A percentile compares a stretch with the other conserved stretches of the same genome.
Conservation (phyloP, 2,797 vertebrate genomes). For the Choloepus didactylus region DNA sequence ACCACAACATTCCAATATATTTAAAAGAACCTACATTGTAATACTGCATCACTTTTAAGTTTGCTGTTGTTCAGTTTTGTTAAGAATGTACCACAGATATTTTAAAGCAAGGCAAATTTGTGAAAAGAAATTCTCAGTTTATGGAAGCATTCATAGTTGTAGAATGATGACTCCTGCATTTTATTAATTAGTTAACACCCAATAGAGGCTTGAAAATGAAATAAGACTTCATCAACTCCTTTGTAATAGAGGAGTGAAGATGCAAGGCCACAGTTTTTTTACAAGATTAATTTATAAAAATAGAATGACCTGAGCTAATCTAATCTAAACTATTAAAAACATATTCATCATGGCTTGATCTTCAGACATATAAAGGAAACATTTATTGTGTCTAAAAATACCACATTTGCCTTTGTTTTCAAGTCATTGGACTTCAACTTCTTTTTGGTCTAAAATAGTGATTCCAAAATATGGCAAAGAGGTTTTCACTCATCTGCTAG, state of each 20-base stretch:
- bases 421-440: not conserved
- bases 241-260: not conserved
- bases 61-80: slow-evolving; percentile 56
- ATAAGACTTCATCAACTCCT: not conserved
- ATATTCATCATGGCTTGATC: not conserved
- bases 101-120: slow-evolving; percentile 55
- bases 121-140: slow-evolving; percentile 19
- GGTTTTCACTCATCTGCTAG: not conserved
- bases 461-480: not conserved
- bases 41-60: not conserved
- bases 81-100: slow-evolving; percentile 35
- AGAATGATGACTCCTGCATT: not conserved
- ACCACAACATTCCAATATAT: not conserved
- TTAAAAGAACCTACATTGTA: slow-evolving; percentile 14
- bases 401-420: not conserved
- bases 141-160: slow-evolving; percentile 13
- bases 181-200: slow-evolving; percentile 22
- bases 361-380: not conserved
- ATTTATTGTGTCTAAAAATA: not conserved
- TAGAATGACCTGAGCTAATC: not conserved
- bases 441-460: not conserved
- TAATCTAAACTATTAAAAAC: not conserved
- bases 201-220: not conserved
- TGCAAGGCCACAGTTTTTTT: not conserved
- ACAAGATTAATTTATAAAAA: not conserved